Base-by-base conservation (phyloP, 2,797 vertebrate species). In the Garrulus glandarius region DNA sequence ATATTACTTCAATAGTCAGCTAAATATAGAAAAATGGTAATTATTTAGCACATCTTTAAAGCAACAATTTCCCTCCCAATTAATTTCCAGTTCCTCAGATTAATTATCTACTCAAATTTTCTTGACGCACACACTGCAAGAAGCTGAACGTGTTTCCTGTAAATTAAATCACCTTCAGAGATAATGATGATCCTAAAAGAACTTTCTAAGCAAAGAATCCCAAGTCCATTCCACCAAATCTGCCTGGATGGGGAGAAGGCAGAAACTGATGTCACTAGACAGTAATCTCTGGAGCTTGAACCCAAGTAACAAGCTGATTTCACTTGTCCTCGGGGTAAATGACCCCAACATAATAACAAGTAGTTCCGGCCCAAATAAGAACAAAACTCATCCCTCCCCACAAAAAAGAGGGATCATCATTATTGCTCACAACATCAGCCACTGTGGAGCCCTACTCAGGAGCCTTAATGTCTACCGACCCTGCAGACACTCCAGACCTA, bases 21-120 rank as follows among this genome's bases (percentile, higher is more conserved):
- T 89, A 94, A 95, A 95, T 94, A 93, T 84, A 97, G 95, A 56
- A 90, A 92, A 95, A 93, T 39, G 13, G 77, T 93, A 92, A 93
- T 83, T 94, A 95, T 92, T 96, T 91, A 92, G 61, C 60, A 82
- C 56, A 87, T 89, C 87, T 94, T 92, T 92, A 84, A 88, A 82
- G 77, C 67, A 90, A 89, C 59, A 20, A 92, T 84, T 95, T 94
- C 88, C 83, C 84, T 96, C 91, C 75, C 95, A 87, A 95, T 96
- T 95, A 91, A 95, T 91, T 89, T 89, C 49, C 32, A 89, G 94
- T 87, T 96, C 94, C 95, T 95, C 70, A 55, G 59, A 77, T 93
- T 95, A 95, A 97, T 96, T 96, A 95, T 30, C 86, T 34, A 87
- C 86, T 92, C 59, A 78, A 68, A 55, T 87, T 75, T 92, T 93